These are phyloP conservation scores for Lophochroa leadbeateri DNA, from an alignment of 2,113 vertebrate species.

Conservation along the genomic window DNA sequence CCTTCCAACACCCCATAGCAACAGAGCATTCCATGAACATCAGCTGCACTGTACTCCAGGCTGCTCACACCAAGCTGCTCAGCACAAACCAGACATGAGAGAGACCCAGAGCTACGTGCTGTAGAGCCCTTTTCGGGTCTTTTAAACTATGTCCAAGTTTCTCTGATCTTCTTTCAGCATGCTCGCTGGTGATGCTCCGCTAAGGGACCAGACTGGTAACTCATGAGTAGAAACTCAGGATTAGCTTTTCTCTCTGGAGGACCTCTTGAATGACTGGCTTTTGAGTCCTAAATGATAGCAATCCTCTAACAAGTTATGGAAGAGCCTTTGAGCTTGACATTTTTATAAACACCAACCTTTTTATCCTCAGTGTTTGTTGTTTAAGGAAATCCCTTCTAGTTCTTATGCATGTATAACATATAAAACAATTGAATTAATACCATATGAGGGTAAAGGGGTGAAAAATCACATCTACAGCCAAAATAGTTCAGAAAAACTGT, in stretches of 20 bases:
- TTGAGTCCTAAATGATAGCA: background rate
- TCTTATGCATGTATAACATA: background rate
- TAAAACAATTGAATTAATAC: slow-evolving; percentile 53
- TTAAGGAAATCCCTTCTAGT: slow-evolving; percentile 42
- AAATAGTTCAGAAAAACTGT: background rate
- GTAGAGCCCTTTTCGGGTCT: background rate
- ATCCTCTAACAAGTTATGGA: background rate
- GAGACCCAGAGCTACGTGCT: background rate
- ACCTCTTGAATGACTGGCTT: background rate
- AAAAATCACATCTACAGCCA: background rate
- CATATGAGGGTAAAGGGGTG: slow-evolving; percentile 37
- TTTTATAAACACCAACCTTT: slow-evolving; percentile 43
- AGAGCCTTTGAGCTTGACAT: slow-evolving; percentile 1
- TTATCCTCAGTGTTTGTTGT: slow-evolving; percentile 29
- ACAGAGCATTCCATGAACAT: fast-evolving
- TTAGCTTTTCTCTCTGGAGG: background rate
- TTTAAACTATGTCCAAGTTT: background rate
- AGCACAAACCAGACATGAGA: background rate
- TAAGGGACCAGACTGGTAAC: background rate
- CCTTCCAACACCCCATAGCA: background rate
- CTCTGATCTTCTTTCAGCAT: background rate
- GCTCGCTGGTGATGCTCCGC: background rate
- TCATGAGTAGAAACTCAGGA: background rate
- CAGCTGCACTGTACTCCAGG: fast-evolving
- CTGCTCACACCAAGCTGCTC: background rate